Conservation (phyloP, 1,140 invertebrate genomes). For the Scaptomyza pallida region DNA sequence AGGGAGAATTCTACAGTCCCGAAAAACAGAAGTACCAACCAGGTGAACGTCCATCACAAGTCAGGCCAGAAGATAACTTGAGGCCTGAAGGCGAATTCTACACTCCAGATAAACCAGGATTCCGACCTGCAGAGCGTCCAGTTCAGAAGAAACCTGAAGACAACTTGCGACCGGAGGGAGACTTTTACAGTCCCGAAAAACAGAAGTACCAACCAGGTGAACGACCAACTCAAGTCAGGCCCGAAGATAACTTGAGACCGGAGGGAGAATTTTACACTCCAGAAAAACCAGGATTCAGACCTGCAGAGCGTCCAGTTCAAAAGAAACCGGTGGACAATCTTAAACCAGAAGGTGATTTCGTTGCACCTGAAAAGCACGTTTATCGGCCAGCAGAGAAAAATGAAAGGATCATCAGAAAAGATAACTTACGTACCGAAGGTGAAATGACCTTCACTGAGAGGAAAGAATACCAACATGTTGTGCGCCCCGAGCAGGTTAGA, state of each 20-base stretch:
- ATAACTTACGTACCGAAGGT: slow-evolving; percentile 86
- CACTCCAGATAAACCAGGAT: slow-evolving; percentile 83
- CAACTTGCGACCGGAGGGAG: slow-evolving; percentile 86
- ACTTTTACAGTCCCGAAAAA: slow-evolving; percentile 85
- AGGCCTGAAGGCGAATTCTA: slow-evolving; percentile 87
- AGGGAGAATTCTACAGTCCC: slow-evolving; percentile 83
- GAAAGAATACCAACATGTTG: slow-evolving; percentile 84
- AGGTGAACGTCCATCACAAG: slow-evolving; percentile 83
- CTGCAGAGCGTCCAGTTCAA: slow-evolving; percentile 85
- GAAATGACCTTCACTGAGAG: slow-evolving; percentile 85
- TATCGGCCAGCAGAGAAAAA: slow-evolving; percentile 85
- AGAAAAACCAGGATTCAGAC: slow-evolving; percentile 83
- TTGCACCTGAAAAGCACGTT: slow-evolving; percentile 77
- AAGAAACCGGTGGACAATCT: slow-evolving; percentile 87
- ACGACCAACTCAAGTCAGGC: slow-evolving; percentile 85
- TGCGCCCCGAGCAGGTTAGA: slow-evolving; percentile 86
- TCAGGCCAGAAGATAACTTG: slow-evolving; percentile 85
- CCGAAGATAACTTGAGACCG: slow-evolving; percentile 87
- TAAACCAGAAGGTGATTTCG: slow-evolving; percentile 85
- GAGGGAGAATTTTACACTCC: slow-evolving; percentile 85
- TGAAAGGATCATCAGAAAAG: slow-evolving; percentile 85
- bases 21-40: slow-evolving; percentile 73
- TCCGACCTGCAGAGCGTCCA: slow-evolving; percentile 83
- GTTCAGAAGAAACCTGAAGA: slow-evolving; percentile 84
- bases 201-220: slow-evolving; percentile 85